Evolutionary conservation across 1,140 invertebrate genomes (phyloP), one percentile per base, ranked within the genome.

Genomic region (Propsilocerus akamusi): DNA sequence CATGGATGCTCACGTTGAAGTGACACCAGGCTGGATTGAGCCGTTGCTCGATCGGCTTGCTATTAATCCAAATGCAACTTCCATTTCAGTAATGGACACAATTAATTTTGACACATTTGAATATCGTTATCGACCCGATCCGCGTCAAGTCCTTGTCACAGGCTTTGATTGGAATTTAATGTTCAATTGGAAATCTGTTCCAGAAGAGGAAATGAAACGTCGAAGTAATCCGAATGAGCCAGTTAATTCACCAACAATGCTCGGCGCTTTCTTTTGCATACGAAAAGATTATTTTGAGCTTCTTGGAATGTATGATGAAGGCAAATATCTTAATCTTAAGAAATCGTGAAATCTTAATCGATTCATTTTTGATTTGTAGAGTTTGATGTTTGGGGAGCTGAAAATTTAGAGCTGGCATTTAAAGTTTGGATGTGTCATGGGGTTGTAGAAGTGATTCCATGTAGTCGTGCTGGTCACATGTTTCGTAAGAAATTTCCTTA

Each of bases 101-200:
- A 80, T 97, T 50, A 88, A 86, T 56, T 91, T 78, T 65, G 88
- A 92, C 55, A 96, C 81, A 7, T 95, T 96, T 65, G 81, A 91
- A 60, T 95, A 96, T 64, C 72, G 83, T 30, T 83, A 91, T 0
- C 90, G 93, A 64, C 92, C 97, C 69, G 91, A 97, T 64, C 93
- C 92, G 5, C 88, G 87, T 0, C 71, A 93, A 1, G 66, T 7
- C 28, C n/a, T 84, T 0, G 66, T 77, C 37, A 93, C 92, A 6
- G 89, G 89, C 26, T 97, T 97, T 68, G 92, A 97, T 64, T 97
- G 93, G 93, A 86, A 96, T 63, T 80, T 98, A 57, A 95, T 81
- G 66, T 97, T 97, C 62, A 97, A 98, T 65, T 72, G 94, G 25
- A 66, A 97, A 41, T 91, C 92, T 1, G 57, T 96, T 10, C 65